phyloP scores from a whole-genome alignment of 1,140 invertebrate species.

The Cydia pomonella region DNA sequence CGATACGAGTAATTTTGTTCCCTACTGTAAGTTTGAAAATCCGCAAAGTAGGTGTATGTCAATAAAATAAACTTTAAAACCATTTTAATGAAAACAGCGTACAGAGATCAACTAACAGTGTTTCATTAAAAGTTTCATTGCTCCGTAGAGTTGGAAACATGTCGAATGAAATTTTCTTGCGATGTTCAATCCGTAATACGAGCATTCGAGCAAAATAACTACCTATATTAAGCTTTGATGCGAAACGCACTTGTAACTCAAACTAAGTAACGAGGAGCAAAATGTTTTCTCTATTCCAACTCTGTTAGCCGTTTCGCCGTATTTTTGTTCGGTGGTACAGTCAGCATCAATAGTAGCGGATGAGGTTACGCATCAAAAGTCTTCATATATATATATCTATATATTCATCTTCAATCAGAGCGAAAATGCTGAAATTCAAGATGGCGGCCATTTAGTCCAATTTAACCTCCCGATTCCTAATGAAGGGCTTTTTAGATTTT shows the following conservation, averaged over 20 bases:
- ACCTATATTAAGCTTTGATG: conserved; percentile 33
- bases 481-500: too few species aligned
- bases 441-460: too few species aligned
- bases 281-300: conserved; percentile 26
- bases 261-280: conserved; percentile 26
- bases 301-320: neutral
- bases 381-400: too few species aligned
- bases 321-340: neutral
- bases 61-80: neutral
- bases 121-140: conserved; percentile 73
- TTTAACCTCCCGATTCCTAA: too few species aligned
- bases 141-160: conserved; percentile 53
- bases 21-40: neutral
- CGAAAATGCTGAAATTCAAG: too few species aligned
- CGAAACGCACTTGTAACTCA: conserved; percentile 30
- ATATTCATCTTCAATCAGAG: too few species aligned
- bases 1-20: too few species aligned
- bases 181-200: conserved; percentile 48
- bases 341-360: too few species aligned
- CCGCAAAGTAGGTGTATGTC: neutral
- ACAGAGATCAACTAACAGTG: conserved; percentile 51
- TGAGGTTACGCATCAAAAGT: too few species aligned
- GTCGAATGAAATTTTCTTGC: conserved; percentile 53
- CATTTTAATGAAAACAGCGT: conserved; percentile 38
- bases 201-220: conserved; percentile 35